Evolutionary conservation across 2,113 vertebrate species (phyloP).

Genomic region (Rhinolophus sinicus): DNA sequence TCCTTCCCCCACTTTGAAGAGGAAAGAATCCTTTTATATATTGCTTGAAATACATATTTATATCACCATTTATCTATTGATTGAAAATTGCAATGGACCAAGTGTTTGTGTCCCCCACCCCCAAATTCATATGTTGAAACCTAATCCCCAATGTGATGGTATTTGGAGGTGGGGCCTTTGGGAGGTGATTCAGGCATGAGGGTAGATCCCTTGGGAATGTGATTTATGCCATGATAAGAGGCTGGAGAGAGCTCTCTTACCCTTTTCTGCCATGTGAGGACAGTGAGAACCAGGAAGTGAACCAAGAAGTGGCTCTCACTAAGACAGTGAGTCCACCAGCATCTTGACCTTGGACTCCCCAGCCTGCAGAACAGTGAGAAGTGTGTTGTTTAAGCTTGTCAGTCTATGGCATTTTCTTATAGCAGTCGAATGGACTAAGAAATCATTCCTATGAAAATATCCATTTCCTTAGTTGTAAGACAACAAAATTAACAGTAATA

Average conservation of each 20-base stretch:
- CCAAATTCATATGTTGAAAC: background rate
- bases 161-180: background rate
- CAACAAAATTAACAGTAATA: background rate
- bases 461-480: background rate
- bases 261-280: background rate
- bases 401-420: background rate
- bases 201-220: accelerated
- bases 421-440: background rate
- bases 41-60: background rate
- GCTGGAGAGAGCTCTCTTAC: accelerated
- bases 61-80: background rate
- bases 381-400: background rate
- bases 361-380: background rate
- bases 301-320: too few species aligned
- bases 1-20: background rate
- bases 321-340: accelerated
- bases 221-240: background rate
- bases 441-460: background rate
- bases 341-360: background rate
- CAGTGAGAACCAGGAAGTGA: background rate
- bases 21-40: background rate
- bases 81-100: background rate
- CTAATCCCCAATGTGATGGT: too few species aligned
- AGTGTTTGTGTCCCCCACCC: background rate
- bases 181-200: background rate